Evolutionary conservation across 2,888 invertebrate genomes (phyloP).

Genomic region (Cephus pulcher): DNA sequence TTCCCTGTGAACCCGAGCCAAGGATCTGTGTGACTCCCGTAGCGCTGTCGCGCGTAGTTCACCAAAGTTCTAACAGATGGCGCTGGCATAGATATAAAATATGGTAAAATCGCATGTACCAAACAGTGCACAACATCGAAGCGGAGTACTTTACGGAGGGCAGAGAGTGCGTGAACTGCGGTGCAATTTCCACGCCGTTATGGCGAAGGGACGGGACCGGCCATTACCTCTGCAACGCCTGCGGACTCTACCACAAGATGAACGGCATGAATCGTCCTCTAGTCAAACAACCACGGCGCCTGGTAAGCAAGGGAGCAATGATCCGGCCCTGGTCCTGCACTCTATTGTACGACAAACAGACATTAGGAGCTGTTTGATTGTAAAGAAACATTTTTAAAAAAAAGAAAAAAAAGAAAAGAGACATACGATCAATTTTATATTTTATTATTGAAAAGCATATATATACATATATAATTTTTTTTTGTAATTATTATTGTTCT

Average conservation of each 20-base stretch:
- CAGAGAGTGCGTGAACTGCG: constrained; percentile 98
- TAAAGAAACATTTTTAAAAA: background rate
- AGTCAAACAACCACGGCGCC: constrained; percentile 90
- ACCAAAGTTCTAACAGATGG: background rate
- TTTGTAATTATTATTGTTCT: background rate
- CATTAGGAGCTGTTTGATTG: background rate
- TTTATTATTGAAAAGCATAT: too few relatives aligned
- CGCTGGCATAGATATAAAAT: background rate
- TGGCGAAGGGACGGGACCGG: constrained; percentile 98
- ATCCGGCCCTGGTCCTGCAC: constrained; percentile 50
- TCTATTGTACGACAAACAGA: background rate
- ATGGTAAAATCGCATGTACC: constrained; percentile 12
- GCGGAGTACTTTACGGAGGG: constrained; percentile 76
- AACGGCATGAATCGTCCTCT: constrained; percentile 94
- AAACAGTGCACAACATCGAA: constrained; percentile 63
- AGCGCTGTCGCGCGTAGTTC: background rate
- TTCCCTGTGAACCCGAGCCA: background rate
- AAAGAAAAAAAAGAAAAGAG: background rate
- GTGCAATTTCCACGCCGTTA: constrained; percentile 94
- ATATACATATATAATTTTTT: background rate
- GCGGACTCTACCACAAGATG: constrained; percentile 99
- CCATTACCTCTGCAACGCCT: constrained; percentile 98
- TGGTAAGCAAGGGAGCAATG: constrained; percentile 82
- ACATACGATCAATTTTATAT: background rate
- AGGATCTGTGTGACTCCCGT: background rate